Base-by-base conservation (phyloP, 2,113 vertebrate species). In the Fulmarus glacialis region DNA sequence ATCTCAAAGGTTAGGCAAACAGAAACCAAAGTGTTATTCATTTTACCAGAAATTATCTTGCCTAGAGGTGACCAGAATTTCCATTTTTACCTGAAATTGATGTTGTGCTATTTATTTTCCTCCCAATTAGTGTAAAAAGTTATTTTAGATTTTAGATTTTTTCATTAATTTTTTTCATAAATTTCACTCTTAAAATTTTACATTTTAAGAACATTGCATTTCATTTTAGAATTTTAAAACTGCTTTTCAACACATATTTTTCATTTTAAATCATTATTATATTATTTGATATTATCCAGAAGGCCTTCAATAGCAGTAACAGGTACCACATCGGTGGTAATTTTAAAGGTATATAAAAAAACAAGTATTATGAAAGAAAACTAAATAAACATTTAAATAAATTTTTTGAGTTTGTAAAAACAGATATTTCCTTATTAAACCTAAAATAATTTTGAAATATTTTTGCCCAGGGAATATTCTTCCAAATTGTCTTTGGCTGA, bases 1-100 rank as follows among this genome's bases (percentile, higher is more conserved):
- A 90, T 85, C 55, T 90, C 64, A 93, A 71, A 90, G 63, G 56
- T 91, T 91, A 83, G 56, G 63, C 38, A 89, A 94, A 86, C 15
- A 79, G 63, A 93, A 84, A 87, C 26, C 21, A 92, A 89, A 62
- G 26, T 38, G 15, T 73, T 93, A 87, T 42, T 94, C 12, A 73
- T 89, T 89, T 95, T 91, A 53, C 22, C 50, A 71, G 59, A 95
- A 87, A 84, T 70, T 45, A 43, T 74, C 68, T 89, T 84, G 36
- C 38, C 55, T 62, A 59, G 18, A 89, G 40, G 68, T 62, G 56
- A 82, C 7, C 38, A 84, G 42, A 81, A 62, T 67, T 92, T 83
- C 38, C 7, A 58, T 38, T 96, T 79, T 87, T 70, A 63, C 12
- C 50, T 74, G 8, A 93, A 89, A 93, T 29, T 72, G 40, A 27